Evolutionary conservation across 2,113 vertebrate genomes (phyloP).

Genomic region (Hystrix brachyura): DNA sequence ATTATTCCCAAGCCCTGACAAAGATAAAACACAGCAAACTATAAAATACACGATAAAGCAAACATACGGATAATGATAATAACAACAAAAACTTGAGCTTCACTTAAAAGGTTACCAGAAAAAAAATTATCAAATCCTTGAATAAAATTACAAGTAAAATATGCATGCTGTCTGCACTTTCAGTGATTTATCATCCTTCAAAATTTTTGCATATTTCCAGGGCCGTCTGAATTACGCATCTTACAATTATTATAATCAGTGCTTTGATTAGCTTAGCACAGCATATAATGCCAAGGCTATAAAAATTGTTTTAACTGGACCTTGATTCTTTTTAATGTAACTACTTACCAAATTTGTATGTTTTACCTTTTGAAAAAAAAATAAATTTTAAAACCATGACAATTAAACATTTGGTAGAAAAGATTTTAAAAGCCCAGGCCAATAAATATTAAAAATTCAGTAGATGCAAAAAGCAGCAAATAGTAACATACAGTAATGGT

Average conservation of each 20-base stretch:
- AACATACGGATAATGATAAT: not conserved
- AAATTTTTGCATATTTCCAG: not conserved
- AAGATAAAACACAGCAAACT: not conserved
- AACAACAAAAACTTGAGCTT: not conserved
- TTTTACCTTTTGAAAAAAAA: conserved; percentile 17
- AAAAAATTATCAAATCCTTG: not conserved
- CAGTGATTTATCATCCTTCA: not conserved
- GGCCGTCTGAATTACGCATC: not conserved
- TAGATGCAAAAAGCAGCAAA: not conserved
- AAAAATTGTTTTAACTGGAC: not conserved
- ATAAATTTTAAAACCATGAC: not conserved
- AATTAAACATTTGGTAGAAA: not conserved
- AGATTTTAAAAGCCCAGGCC: not conserved
- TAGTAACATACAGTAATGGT: not conserved
- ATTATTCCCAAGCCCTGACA: not conserved
- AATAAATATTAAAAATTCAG: conserved; percentile 17
- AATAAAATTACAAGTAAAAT: conserved; percentile 36
- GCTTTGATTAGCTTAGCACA: not conserved
- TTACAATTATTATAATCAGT: not conserved
- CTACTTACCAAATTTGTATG: not conserved
- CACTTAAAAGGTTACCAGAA: not conserved
- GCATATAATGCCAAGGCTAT: not conserved
- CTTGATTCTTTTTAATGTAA: not conserved
- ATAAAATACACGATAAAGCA: not conserved
- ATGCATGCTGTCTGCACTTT: not conserved